Percentiles rank a stretch among this genome's conserved stretches.
Conservation (phyloP, 2,888 invertebrate genomes). For the Pyrrhia umbra region DNA sequence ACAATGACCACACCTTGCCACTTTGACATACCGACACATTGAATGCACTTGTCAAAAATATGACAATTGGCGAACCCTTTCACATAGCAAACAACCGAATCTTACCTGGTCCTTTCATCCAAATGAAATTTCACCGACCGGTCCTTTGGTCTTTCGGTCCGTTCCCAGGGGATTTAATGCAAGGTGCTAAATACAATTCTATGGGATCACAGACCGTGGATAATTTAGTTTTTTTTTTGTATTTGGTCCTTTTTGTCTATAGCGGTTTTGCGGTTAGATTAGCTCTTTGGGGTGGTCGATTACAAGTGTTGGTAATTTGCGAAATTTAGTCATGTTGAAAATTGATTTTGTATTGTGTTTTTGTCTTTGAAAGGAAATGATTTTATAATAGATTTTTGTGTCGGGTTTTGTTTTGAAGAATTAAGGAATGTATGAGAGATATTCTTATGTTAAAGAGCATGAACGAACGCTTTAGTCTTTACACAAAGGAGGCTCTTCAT, state of each 20-base stretch:
- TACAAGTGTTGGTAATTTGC: slow-evolving; percentile 36
- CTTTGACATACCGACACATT: slow-evolving; percentile 33
- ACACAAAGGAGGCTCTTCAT: neutral
- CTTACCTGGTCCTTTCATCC: slow-evolving; percentile 67
- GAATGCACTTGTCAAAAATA: slow-evolving; percentile 50
- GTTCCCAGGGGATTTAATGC: slow-evolving; percentile 64
- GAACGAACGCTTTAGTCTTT: neutral
- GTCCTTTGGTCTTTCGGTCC: neutral
- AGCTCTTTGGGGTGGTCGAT: slow-evolving; percentile 49
- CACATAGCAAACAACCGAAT: slow-evolving; percentile 9
- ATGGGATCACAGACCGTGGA: slow-evolving; percentile 36
- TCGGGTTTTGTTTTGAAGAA: neutral
- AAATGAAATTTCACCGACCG: slow-evolving; percentile 53
- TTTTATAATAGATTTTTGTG: slow-evolving; percentile 27
- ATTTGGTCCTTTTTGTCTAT: slow-evolving; percentile 42
- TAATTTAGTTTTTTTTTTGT: slow-evolving; percentile 40
- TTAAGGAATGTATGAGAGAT: neutral
- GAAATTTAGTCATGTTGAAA: slow-evolving; percentile 41
- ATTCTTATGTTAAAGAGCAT: neutral
- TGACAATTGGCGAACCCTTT: slow-evolving; percentile 60
- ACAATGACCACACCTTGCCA: slow-evolving; percentile 36
- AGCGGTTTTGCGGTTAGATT: slow-evolving; percentile 51
- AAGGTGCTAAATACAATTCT: slow-evolving; percentile 68
- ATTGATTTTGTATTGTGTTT: slow-evolving; percentile 31
- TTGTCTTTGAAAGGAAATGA: slow-evolving; percentile 23